A percentile compares a stretch with the other conserved stretches of the same genome.
These are phyloP conservation scores for Seira ritae DNA, from an alignment of 2,888 invertebrate genomes.

Conservation along the genomic window DNA sequence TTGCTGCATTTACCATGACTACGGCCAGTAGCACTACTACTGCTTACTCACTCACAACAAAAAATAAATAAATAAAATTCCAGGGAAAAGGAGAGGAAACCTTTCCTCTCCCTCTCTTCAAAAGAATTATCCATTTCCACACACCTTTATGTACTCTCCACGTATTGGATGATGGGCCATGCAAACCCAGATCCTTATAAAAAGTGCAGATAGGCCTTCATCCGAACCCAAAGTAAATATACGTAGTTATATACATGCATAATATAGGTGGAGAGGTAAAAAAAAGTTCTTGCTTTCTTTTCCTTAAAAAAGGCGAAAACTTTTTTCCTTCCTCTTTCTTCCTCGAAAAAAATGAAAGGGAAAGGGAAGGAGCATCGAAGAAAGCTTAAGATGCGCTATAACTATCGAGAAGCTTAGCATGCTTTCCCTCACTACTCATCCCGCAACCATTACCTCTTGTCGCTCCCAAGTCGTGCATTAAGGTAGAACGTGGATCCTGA, in stretches of 20 bases:
- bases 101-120: background rate
- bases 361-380: conserved; percentile 14
- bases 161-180: too few species aligned
- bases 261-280: background rate
- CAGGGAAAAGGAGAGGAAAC: background rate
- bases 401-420: conserved; percentile 50
- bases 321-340: too few species aligned
- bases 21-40: too few species aligned
- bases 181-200: too few species aligned
- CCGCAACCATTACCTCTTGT: conserved; percentile 62
- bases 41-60: background rate
- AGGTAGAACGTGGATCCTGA: conserved; percentile 57
- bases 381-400: conserved; percentile 32
- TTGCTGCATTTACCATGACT: background rate
- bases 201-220: background rate
- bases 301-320: too few species aligned
- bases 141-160: background rate
- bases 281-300: too few species aligned
- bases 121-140: conserved; percentile 1
- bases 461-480: conserved; percentile 63
- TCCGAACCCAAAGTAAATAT: background rate
- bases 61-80: conserved; percentile 14
- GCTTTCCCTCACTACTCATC: conserved; percentile 55
- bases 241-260: background rate
- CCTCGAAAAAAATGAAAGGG: background rate